Evolutionary conservation across 2,113 vertebrate species (phyloP).

Genomic region (Amazona guildingii): DNA sequence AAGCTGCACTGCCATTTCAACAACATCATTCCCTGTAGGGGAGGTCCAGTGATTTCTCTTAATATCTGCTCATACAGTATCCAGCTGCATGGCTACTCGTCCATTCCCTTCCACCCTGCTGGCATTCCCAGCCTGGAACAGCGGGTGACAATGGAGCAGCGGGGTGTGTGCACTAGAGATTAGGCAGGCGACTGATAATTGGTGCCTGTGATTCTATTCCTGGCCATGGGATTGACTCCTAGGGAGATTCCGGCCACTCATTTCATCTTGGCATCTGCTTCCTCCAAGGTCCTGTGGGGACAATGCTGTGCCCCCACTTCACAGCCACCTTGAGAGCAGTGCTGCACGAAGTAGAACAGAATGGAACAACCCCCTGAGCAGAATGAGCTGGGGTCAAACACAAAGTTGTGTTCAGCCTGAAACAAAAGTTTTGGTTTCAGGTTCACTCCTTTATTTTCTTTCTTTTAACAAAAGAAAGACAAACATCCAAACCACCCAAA

Average conservation of each 20-base stretch:
- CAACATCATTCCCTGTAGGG: not conserved
- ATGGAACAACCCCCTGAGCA: not conserved
- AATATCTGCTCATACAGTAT: not conserved
- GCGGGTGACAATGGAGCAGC: not conserved
- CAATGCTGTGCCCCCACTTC: not conserved
- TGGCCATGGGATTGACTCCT: not conserved
- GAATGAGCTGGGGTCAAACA: not conserved
- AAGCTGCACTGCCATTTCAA: not conserved
- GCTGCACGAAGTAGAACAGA: not conserved
- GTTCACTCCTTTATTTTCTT: not conserved
- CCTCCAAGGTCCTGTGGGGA: accelerated
- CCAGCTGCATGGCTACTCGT: not conserved
- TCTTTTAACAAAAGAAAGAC: not conserved
- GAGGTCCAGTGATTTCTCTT: not conserved
- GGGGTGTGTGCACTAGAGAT: not conserved
- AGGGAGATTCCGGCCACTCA: not conserved
- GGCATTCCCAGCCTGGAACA: not conserved
- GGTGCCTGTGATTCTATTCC: not conserved
- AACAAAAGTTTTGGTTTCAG: not conserved
- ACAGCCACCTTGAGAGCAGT: not conserved
- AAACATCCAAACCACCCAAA: not conserved
- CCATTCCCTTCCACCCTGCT: not conserved
- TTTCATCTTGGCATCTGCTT: not conserved
- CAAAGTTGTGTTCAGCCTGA: not conserved
- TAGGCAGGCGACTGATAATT: not conserved